A percentile compares a stretch with the other conserved stretches of the same genome.
Evolutionary conservation across 2,113 vertebrate species (phyloP).

Genomic region (Albula goreensis): DNA sequence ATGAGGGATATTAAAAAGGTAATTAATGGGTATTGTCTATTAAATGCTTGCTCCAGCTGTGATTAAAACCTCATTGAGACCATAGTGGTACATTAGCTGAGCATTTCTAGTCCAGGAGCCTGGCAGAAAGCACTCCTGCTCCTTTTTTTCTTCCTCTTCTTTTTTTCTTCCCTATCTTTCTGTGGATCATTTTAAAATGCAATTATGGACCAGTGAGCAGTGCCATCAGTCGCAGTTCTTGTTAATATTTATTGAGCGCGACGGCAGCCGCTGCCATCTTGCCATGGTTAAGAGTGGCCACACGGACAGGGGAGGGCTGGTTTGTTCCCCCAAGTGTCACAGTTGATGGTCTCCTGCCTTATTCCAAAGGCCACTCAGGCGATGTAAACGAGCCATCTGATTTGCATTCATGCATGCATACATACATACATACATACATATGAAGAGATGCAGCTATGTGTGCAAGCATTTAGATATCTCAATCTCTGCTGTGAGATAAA

Average conservation of each 20-base stretch:
- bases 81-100: not conserved
- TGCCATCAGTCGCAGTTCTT: slow-evolving; percentile 71
- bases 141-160: not conserved
- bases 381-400: slow-evolving; percentile 56
- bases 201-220: slow-evolving; percentile 77
- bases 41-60: slow-evolving; percentile 31
- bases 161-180: not conserved
- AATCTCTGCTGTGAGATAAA: not conserved
- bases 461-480: slow-evolving; percentile 31
- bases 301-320: slow-evolving; percentile 19
- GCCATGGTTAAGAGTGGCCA: slow-evolving; percentile 62
- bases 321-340: not conserved
- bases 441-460: slow-evolving; percentile 42
- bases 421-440: slow-evolving; percentile 45
- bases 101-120: not conserved
- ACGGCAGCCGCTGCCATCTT: slow-evolving; percentile 67
- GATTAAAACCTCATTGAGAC: slow-evolving; percentile 24
- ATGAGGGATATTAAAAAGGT: slow-evolving; percentile 26
- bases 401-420: slow-evolving; percentile 41
- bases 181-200: slow-evolving; percentile 64
- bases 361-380: slow-evolving; percentile 54
- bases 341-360: slow-evolving; percentile 21
- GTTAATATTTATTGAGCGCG: slow-evolving; percentile 76
- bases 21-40: slow-evolving; percentile 40
- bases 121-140: not conserved